Evolutionary conservation across 1,140 invertebrate genomes (phyloP), one percentile per base, ranked within the genome.

Genomic region (Drosophila equinoxialis): DNA sequence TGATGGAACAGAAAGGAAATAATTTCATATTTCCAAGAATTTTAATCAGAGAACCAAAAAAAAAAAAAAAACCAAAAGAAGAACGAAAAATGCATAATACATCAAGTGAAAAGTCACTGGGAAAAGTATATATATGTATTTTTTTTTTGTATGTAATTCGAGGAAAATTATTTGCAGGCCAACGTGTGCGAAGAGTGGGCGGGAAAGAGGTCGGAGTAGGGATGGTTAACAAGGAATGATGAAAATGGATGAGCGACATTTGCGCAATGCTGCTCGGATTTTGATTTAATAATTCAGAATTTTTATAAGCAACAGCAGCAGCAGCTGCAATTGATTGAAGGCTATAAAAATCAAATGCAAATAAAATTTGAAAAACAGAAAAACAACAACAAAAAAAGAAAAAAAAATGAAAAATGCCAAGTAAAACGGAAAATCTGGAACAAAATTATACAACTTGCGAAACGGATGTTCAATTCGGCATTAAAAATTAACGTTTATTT

Each of bases 401-500:
- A 1, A 23, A 23, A 35, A 35, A 8, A 37, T 10, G 1, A 37
- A 37, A 37, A 37, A 37, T 6, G 6, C 30, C 30, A 30, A 48
- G 7, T 17, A 8, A 17, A 7, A 17, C 45, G 2, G 45, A 23
- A 51, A 23, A 51, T 51, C 17, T 51, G 45, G 8, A 51, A 51
- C 45, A 23, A 51, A 51, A 51, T 51, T 51, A 51, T 51, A 51
- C 45, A 51, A 51, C 45, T 51, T 51, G 45, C 11, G 55, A 48
- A 30, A 72, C 74, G 79, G 74, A 78, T 72, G 66, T 74, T 81
- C 74, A 76, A 81, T 81, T 72, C 72, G 58, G 64, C 80, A 83
- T 83, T 83, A 83, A 72, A 83, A 77, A 79, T 83, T 76, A 83
- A 83, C 79, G 72, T 76, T 83, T 70, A 83, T 83, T 83, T 83